Base-by-base conservation (phyloP, 2,888 invertebrate species). In the Laothoe populi region DNA sequence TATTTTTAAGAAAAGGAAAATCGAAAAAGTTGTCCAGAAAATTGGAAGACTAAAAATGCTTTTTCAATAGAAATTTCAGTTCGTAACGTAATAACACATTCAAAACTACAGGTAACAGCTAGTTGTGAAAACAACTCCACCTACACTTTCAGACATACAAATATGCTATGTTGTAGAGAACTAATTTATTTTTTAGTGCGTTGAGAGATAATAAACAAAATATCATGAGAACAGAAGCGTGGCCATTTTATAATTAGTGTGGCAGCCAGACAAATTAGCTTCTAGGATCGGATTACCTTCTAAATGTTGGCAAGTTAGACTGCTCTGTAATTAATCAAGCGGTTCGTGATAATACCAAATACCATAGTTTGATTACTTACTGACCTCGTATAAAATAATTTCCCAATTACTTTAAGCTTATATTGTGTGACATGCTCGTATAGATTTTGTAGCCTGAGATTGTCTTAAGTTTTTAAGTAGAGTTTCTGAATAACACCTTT, bases 301-400 rank as follows among this genome's bases (percentile, higher is more conserved):
- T 60, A 69, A 70, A 63, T 67, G 63, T 66, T 61, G 64, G 60
- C 57, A 64, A 67, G 64, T 64, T 61, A 45, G 49, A 67, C 61
- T 59, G 60, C 53, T 66, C 44, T 66, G 66, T 66, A 72, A 77
- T 75, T 74, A 75, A 75, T 77, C 73, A 77, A 77, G 70, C 78
- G 66, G 60, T 49, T 61, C 66, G 67, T 66, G 64, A 68, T 31
- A 67, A 65, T 64, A 65, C 64, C 68, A 66, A 66, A 63, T 69
- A 65, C 66, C 62, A 69, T 60, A 59, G 64, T 64, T 70, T 69
- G 71, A 73, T 77, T 77, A 74, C 70, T 67, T 63, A 68, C 64
- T 67, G 68, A 63, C 66, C 67, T 70, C 66, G 67, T 68, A 63
- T 62, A 63, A 44, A 57, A 53, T 53, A 53, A 19, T 35, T 31